phyloP scores from a whole-genome alignment of 1,140 invertebrate species.

The Aporrectodea caliginosa region DNA sequence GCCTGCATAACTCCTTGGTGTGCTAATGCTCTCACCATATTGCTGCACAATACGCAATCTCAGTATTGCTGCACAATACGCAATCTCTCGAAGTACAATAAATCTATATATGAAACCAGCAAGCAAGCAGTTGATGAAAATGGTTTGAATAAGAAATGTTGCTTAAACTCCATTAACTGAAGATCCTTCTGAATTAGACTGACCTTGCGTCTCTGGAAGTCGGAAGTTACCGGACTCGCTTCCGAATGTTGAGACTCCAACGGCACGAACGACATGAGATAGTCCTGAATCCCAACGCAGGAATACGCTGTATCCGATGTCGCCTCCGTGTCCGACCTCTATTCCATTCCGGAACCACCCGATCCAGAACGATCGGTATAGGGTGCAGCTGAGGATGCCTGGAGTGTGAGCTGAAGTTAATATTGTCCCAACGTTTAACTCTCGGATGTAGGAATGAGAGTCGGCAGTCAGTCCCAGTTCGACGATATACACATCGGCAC shows the following conservation, averaged over 20 bases:
- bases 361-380: constrained; percentile 12
- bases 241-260: neutral
- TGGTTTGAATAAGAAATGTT: too few species aligned
- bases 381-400: constrained; percentile 7
- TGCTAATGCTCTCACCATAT: too few species aligned
- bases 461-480: neutral
- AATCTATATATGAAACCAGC: too few species aligned
- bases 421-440: too few species aligned
- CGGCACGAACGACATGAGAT: neutral
- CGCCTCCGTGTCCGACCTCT: constrained; percentile 8
- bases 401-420: neutral
- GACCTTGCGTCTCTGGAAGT: neutral
- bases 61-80: too few species aligned
- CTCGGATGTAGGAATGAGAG: neutral
- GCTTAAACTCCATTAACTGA: too few species aligned
- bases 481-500: neutral
- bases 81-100: too few species aligned
- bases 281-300: constrained; percentile 4
- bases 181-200: too few species aligned
- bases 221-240: neutral
- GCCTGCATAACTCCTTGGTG: too few species aligned
- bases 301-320: constrained; percentile 5
- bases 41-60: too few species aligned
- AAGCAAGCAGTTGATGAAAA: too few species aligned
- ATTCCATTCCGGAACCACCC: constrained; percentile 5